These are phyloP conservation scores for Lepisosteus osseus DNA, from an alignment of 2,113 vertebrate genomes.

Conservation along the genomic window DNA sequence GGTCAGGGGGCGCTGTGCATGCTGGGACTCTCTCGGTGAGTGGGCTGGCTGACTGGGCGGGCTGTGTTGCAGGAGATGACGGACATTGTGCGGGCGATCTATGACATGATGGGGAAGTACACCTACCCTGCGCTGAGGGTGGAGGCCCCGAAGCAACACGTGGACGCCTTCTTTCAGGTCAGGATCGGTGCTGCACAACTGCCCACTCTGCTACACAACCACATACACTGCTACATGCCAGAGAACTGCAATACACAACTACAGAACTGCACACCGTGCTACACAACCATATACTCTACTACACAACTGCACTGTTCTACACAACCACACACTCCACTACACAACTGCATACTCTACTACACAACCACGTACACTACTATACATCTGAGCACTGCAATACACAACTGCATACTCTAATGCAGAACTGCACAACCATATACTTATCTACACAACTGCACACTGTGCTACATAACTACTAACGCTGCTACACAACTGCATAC, in stretches of 20 bases:
- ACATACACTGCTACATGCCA: no score
- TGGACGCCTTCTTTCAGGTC: constrained; percentile 95
- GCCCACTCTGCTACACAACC: background rate
- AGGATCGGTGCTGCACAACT: background rate
- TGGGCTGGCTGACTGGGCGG: background rate
- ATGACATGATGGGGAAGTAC: constrained; percentile 98
- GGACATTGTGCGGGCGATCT: constrained; percentile 93
- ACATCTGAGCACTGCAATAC: background rate
- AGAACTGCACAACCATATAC: background rate
- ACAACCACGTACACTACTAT: background rate
- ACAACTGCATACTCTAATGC: background rate
- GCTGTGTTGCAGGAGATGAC: constrained; percentile 82
- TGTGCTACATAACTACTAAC: background rate
- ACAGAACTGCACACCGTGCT: background rate
- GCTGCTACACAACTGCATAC: background rate
- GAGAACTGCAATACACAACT: background rate
- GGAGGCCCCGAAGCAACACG: constrained; percentile 88
- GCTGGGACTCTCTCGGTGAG: background rate
- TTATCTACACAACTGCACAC: background rate
- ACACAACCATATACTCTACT: background rate
- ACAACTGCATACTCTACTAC: background rate
- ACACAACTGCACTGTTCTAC: background rate
- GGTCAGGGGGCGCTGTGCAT: constrained; percentile 29
- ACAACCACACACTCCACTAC: constrained; percentile 15
- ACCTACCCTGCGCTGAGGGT: constrained; percentile 89